Conservation (phyloP, 1,140 invertebrate genomes). For the Danaus plexippus region DNA sequence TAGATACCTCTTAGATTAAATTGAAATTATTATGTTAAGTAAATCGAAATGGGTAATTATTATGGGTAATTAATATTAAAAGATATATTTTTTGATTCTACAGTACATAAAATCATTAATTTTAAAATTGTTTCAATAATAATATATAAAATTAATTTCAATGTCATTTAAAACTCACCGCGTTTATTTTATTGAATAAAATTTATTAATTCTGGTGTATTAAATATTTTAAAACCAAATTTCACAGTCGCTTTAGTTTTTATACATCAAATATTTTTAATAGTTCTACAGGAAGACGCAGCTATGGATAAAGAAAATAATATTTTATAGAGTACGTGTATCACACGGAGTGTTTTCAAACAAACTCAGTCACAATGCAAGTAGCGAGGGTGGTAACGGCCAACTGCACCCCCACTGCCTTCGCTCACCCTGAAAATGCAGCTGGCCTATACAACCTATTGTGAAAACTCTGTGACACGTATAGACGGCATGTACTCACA, state of each 20-base stretch:
- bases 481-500: conserved; percentile 26
- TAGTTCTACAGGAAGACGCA: conserved; percentile 42
- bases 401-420: conserved; percentile 38
- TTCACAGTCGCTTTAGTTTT: conserved; percentile 35
- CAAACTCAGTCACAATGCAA: conserved; percentile 59
- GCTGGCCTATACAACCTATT: conserved; percentile 31
- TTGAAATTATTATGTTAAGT: too few relatives aligned
- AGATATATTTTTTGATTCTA: too few relatives aligned
- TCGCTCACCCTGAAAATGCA: conserved; percentile 46
- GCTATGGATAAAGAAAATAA: conserved; percentile 53
- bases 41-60: too few relatives aligned
- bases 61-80: too few relatives aligned
- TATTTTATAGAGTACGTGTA: conserved; percentile 62
- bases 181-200: too few relatives aligned
- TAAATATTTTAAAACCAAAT: too few relatives aligned
- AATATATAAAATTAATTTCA: too few relatives aligned
- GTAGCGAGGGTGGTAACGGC: conserved; percentile 28
- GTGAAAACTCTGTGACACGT: conserved; percentile 34
- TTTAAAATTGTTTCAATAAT: too few relatives aligned
- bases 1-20: too few relatives aligned
- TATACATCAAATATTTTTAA: conserved; percentile 47
- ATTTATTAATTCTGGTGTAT: too few relatives aligned
- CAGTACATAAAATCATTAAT: too few relatives aligned
- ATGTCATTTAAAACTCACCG: too few relatives aligned
- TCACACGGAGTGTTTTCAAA: conserved; percentile 62